A percentile compares a stretch with the other conserved stretches of the same genome.
These are phyloP conservation scores for Hyppa rectilinea DNA, from an alignment of 2,888 invertebrate species.

Conservation along the genomic window DNA sequence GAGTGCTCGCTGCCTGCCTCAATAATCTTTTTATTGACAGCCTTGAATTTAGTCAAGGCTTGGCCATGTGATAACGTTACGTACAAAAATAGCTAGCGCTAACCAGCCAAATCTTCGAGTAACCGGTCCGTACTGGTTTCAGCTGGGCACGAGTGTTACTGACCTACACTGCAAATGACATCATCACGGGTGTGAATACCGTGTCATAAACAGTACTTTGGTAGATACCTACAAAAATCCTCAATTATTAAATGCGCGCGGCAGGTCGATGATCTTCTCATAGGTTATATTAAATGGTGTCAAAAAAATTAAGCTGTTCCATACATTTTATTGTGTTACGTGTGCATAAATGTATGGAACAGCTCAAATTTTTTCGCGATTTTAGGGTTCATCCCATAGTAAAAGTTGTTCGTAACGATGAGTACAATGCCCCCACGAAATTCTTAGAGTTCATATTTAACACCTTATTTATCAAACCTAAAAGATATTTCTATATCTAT, in stretches of 20 bases:
- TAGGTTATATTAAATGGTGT: neutral
- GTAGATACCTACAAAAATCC: neutral
- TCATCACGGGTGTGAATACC: neutral
- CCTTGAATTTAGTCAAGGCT: constrained; percentile 2
- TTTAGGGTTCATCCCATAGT: no score
- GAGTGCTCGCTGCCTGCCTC: neutral
- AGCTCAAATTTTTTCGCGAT: no score
- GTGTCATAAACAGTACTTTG: neutral
- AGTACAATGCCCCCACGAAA: no score
- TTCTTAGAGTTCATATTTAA: no score
- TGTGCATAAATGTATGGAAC: no score
- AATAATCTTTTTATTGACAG: neutral
- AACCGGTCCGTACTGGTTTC: constrained; percentile 8
- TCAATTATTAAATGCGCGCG: neutral
- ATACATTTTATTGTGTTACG: no score
- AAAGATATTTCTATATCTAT: neutral
- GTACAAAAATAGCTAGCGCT: neutral
- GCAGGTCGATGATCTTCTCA: neutral
- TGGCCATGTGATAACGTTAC: neutral
- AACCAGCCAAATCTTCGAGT: neutral
- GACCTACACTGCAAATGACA: constrained; percentile 1
- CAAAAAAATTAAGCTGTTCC: no score
- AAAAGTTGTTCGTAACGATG: no score
- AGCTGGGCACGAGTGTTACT: neutral
- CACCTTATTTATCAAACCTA: no score